Percentiles rank a stretch among this genome's conserved stretches.
phyloP scores from a whole-genome alignment of 2,888 invertebrate species.

The Meandrusa payeni region DNA sequence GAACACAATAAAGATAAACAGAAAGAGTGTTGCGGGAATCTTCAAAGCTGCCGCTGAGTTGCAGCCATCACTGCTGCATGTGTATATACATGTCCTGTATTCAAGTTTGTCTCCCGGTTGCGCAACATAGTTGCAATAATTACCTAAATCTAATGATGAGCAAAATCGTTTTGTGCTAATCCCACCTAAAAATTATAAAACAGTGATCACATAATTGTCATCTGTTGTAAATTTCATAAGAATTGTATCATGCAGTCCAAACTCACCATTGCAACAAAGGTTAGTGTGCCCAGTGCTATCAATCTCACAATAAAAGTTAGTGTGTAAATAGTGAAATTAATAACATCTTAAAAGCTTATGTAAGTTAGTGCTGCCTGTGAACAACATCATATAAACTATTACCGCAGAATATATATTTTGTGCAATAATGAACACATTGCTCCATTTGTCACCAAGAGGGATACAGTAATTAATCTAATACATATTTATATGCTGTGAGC shows the following conservation, averaged over 20 bases:
- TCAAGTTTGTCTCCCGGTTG: conserved; percentile 92
- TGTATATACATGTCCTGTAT: conserved; percentile 93
- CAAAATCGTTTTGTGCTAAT: conserved; percentile 94
- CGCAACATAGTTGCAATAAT: conserved; percentile 93
- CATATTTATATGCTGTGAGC: too few relatives aligned
- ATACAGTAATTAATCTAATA: too few relatives aligned
- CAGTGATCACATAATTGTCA: too few relatives aligned
- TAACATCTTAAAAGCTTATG: background rate
- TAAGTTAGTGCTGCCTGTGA: too few relatives aligned
- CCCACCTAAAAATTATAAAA: conserved; percentile 84
- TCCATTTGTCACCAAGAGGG: too few relatives aligned
- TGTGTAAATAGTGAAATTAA: background rate
- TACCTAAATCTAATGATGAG: conserved; percentile 92
- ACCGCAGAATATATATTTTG: too few relatives aligned
- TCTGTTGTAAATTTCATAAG: too few relatives aligned
- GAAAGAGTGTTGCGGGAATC: conserved; percentile 38
- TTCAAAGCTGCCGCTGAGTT: conserved; percentile 78
- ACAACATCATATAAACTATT: too few relatives aligned
- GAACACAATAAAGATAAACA: conserved; percentile 30
- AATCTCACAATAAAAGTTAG: conserved; percentile 3
- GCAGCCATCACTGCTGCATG: conserved; percentile 91
- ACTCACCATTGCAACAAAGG: conserved; percentile 6
- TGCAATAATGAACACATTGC: too few relatives aligned
- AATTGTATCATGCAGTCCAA: too few relatives aligned
- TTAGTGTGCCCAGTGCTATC: conserved; percentile 14